Conservation (phyloP, 2,113 vertebrate species). For the Uropsilus gracilis region DNA sequence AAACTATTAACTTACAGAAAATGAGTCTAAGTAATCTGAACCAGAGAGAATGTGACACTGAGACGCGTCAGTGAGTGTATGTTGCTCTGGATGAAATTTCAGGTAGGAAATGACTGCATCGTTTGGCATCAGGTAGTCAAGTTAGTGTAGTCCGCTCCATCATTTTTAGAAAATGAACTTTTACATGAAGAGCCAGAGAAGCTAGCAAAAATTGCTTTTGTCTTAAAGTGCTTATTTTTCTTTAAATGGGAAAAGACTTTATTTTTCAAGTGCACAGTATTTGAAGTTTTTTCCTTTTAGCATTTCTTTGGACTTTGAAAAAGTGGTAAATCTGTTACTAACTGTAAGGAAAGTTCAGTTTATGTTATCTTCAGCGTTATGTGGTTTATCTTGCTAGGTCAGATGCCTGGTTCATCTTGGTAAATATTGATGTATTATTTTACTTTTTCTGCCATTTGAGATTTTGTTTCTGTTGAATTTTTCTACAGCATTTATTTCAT, state of each 20-base stretch:
- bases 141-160: constrained; percentile 33
- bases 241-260: neutral
- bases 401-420: neutral
- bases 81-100: constrained; percentile 84
- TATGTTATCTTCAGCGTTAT: constrained; percentile 36
- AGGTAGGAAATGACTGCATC: constrained; percentile 73
- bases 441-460: neutral
- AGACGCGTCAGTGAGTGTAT: constrained; percentile 43
- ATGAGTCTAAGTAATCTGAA: constrained; percentile 80
- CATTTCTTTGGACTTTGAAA: neutral
- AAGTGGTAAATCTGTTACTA: neutral
- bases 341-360: neutral
- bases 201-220: neutral
- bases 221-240: constrained; percentile 42
- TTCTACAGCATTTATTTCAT: constrained; percentile 30
- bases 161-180: constrained; percentile 58
- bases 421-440: constrained; percentile 19
- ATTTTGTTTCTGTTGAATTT: neutral
- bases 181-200: constrained; percentile 10
- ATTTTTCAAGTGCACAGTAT: constrained; percentile 45
- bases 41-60: constrained; percentile 67
- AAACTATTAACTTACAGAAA: constrained; percentile 64
- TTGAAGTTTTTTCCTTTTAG: neutral
- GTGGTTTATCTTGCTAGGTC: neutral
- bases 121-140: constrained; percentile 52